Evolutionary conservation across 2,888 invertebrate species (phyloP), one percentile per base, ranked within the genome.

Genomic region (Metalampra italica): DNA sequence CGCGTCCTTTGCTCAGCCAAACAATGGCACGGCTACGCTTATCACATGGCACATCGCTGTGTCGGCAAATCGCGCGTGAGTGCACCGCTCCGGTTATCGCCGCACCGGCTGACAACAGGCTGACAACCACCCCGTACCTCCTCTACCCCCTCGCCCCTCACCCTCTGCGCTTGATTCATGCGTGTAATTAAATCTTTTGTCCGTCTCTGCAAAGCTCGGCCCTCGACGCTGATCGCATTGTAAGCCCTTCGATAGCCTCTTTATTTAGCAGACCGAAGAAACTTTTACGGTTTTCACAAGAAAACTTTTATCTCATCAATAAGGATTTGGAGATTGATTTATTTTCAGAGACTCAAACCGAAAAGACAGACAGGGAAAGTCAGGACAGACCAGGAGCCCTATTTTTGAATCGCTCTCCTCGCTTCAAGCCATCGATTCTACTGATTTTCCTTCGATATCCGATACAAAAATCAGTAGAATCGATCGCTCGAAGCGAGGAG

Each of bases 151-250:
- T 57, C 57, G 53, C 56, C 66, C 62, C 68, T 60, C 66, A 54
- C 68, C 70, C 66, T 70, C 62, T 62, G 68, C 70, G 78, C 81
- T 86, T 85, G 85, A 86, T 88, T 85, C 88, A 87, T 85, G 86
- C 87, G 88, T 88, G 81, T 87, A 89, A 89, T 89, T 88, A 87
- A 86, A 85, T 88, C 87, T 87, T 83, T 89, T 86, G 86, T 87
- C 75, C 78, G 76, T 68, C 70, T 70, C 73, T 64, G 65, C 67
- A 64, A 67, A 69, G 62, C 70, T 59, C 73, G 70, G 75, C 75
- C 78, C 78, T 74, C 66, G 61, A 62, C 65, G 59, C 70, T 71
- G 71, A 77, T 80, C 72, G 65, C 67, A 73, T 78, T 77, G 78
- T 74, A 73, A 77, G 75, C 66, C 65, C 62, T 69, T 68, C 68